phyloP scores from a whole-genome alignment of 2,797 vertebrate species.

The Pelodytes ibericus region DNA sequence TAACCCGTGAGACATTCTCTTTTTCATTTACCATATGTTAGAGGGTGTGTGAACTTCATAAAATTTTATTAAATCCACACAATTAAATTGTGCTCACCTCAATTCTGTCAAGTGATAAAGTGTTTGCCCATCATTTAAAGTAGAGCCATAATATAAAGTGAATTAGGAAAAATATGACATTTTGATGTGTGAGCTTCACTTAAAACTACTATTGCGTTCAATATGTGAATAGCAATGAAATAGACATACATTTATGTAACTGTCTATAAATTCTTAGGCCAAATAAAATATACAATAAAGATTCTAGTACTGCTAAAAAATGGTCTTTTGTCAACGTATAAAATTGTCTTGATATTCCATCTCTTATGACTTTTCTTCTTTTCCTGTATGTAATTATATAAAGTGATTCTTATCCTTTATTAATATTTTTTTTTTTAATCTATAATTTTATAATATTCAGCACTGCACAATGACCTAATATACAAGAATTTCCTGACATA shows the following conservation, averaged over 20 bases:
- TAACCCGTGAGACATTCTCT: constrained; percentile 6
- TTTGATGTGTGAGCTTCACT: constrained; percentile 17
- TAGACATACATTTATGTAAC: constrained; percentile 6
- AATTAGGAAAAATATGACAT: constrained; percentile 27
- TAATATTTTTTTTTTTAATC: too few relatives aligned
- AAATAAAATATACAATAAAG: not conserved
- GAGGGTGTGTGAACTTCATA: constrained; percentile 28
- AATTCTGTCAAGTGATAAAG: constrained; percentile 13
- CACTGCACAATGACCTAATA: too few relatives aligned
- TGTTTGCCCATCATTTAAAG: constrained; percentile 13
- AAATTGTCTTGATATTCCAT: not conserved
- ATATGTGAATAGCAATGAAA: constrained; percentile 22
- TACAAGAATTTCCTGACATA: too few relatives aligned
- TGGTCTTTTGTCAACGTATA: not conserved
- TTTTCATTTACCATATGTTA: constrained; percentile 11
- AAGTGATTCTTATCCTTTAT: too few relatives aligned
- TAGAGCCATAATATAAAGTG: not conserved
- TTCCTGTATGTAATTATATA: too few relatives aligned
- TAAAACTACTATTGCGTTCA: constrained; percentile 13
- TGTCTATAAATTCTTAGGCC: not conserved
- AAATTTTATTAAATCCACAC: constrained; percentile 21
- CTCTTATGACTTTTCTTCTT: too few relatives aligned
- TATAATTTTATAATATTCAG: too few relatives aligned
- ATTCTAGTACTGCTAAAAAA: not conserved
- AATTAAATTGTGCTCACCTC: constrained; percentile 16